Percentiles rank a stretch among this genome's conserved stretches.
These are phyloP conservation scores for Ecliptopera silaceata DNA, from an alignment of 2,888 invertebrate species.

Conservation along the genomic window DNA sequence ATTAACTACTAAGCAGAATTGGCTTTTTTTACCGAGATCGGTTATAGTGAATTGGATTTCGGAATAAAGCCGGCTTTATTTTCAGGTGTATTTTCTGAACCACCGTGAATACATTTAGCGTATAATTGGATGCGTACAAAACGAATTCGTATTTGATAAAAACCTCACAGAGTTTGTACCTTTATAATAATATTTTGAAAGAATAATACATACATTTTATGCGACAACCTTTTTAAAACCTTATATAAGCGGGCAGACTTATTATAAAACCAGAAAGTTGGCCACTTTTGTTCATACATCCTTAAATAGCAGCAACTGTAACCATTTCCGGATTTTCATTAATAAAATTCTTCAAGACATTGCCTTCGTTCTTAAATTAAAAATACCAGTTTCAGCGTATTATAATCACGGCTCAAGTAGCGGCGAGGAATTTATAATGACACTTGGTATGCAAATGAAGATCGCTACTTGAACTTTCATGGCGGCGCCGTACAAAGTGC, in stretches of 20 bases:
- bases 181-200: not conserved
- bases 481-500: conserved; percentile 24
- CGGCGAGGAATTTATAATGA: conserved; percentile 61
- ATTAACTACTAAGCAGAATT: conserved; percentile 66
- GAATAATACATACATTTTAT: no score
- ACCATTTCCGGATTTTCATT: not conserved
- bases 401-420: conserved; percentile 54
- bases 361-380: conserved; percentile 7
- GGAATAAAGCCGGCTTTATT: conserved; percentile 13
- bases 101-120: not conserved
- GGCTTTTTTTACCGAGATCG: conserved; percentile 38
- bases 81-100: conserved; percentile 5
- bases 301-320: not conserved
- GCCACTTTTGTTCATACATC: no score
- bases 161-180: not conserved
- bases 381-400: conserved; percentile 51
- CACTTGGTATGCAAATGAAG: conserved; percentile 64
- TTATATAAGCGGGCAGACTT: no score
- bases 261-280: no score
- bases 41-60: conserved; percentile 34
- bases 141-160: no score
- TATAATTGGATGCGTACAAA: not conserved
- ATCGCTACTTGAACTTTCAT: conserved; percentile 35
- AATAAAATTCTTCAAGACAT: conserved; percentile 2
- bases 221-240: no score